Evolutionary conservation across 2,113 vertebrate species (phyloP), one percentile per base, ranked within the genome.

Genomic region (Lynx canadensis): DNA sequence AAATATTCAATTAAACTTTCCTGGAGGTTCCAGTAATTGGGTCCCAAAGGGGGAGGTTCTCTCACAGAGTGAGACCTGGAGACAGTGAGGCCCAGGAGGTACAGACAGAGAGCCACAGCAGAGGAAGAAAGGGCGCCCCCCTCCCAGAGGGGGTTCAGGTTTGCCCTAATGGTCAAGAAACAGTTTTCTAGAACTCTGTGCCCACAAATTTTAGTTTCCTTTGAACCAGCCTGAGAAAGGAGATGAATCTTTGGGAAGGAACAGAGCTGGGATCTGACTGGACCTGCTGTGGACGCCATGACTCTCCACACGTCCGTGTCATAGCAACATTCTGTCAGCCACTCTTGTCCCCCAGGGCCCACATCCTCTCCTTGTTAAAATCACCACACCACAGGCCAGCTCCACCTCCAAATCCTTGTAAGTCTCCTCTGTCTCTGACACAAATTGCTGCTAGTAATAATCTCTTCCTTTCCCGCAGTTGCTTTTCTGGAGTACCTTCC

Each of bases 1-100:
- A 98, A 98, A 99, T 98, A 98, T 97, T 99, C 98, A 98, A 98
- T 99, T 99, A 99, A 98, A 98, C 96, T 98, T 98, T 91, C 94
- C 97, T 76, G 41, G 92, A 98, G 87, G 41, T 57, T 94, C 78
- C 27, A 78, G 97, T 98, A 98, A 99, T 98, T 99, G 98, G 94
- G 97, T 98, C 0, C 25, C 48, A 16, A 95, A 96, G 79, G n/a
- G 82, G 55, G 65, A 85, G 57, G 48, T 86, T 98, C 97, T 94
- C 94, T 94, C 94, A 93, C 41, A 11, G n/a, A 25, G 36, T 31
- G 57, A 91, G 52, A 79, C 38, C 33, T 66, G 3, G 25, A 55
- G 55, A 45, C 21, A 83, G 31, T 8, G 52, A 66, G 19, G 31
- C 27, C 52, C 65, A 60, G 88, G 89, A 71, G n/a, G 33, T 41